Percentiles rank a stretch among this genome's conserved stretches.
phyloP scores from a whole-genome alignment of 2,113 vertebrate species.

The Lycocorax pyrrhopterus region DNA sequence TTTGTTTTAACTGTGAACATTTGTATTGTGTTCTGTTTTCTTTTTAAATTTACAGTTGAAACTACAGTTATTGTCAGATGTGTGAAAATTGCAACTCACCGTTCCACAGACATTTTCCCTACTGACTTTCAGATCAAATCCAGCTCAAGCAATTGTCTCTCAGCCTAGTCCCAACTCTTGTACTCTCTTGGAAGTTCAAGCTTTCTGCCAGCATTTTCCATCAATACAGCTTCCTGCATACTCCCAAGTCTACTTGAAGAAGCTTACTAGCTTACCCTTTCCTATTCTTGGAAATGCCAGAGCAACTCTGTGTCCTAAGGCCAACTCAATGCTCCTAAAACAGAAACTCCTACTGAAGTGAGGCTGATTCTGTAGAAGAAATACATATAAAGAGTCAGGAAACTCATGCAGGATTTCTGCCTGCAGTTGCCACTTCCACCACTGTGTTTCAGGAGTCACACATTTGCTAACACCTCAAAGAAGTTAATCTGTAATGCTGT shows the following conservation, averaged over 20 bases:
- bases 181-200: not conserved
- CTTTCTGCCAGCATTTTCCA: not conserved
- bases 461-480: not conserved
- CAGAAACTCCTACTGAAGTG: not conserved
- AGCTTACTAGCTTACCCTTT: not conserved
- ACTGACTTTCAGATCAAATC: not conserved
- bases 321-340: not conserved
- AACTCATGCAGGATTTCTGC: not conserved
- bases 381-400: not conserved
- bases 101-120: not conserved
- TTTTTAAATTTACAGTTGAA: conserved; percentile 4
- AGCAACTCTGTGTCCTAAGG: not conserved
- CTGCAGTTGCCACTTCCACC: not conserved
- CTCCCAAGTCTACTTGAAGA: not conserved
- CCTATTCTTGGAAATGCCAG: not conserved
- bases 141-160: not conserved
- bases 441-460: not conserved
- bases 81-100: not conserved
- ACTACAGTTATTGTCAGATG: not conserved
- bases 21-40: not conserved
- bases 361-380: not conserved
- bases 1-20: not conserved
- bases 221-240: not conserved
- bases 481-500: not conserved
- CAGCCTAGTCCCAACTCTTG: not conserved